phyloP scores from a whole-genome alignment of 1,140 invertebrate genomes.

The Nautilus pompilius region DNA sequence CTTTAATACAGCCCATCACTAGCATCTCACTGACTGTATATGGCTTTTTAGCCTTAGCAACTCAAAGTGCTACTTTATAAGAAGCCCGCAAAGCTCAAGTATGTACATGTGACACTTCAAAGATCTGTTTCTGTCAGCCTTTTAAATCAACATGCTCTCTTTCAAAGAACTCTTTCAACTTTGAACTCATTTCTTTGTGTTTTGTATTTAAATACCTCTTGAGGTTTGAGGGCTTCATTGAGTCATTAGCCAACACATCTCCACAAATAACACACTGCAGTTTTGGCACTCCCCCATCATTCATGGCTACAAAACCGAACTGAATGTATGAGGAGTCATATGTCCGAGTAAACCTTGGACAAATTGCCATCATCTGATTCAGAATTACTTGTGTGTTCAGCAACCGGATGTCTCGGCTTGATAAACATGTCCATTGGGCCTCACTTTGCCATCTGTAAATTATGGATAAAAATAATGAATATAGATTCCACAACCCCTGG shows the following conservation, averaged over 20 bases:
- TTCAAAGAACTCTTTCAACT: neutral
- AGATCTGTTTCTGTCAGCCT: neutral
- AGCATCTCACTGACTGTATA: neutral
- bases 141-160: slow-evolving; percentile 1
- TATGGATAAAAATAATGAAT: neutral
- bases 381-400: slow-evolving; percentile 1
- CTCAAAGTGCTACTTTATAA: neutral
- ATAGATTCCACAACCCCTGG: no score
- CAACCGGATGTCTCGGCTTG: neutral
- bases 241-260: slow-evolving; percentile 1
- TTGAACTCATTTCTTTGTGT: neutral
- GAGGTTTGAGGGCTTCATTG: neutral
- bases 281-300: neutral
- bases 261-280: neutral
- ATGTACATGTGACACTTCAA: neutral
- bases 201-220: neutral
- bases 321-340: neutral
- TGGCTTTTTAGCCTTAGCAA: neutral
- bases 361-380: neutral
- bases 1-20: neutral
- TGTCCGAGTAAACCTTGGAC: neutral
- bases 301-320: neutral
- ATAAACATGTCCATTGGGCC: slow-evolving; percentile 1
- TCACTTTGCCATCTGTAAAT: neutral
- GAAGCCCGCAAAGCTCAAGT: neutral